phyloP scores from a whole-genome alignment of 2,113 vertebrate species.

The Pelodiscus sinensis region DNA sequence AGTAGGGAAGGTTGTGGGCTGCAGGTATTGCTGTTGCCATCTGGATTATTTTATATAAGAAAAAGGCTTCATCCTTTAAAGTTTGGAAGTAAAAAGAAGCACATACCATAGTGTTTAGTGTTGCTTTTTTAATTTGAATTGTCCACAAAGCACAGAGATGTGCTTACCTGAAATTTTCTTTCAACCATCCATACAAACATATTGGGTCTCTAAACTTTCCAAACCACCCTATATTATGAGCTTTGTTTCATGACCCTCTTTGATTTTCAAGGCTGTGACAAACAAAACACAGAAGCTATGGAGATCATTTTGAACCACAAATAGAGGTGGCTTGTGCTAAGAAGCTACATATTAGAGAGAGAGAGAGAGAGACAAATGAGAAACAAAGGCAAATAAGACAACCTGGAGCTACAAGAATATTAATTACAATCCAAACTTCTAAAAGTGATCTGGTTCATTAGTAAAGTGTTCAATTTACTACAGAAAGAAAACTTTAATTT shows the following conservation, averaged over 20 bases:
- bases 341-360: too few species aligned
- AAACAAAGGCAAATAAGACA: not conserved
- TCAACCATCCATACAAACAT: not conserved
- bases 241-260: not conserved
- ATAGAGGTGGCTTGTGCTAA: too few species aligned
- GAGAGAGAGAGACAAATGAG: not conserved
- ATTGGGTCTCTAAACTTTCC: not conserved
- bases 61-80: not conserved
- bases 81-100: not conserved
- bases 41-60: not conserved
- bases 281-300: too few species aligned
- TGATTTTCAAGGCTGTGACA: not conserved
- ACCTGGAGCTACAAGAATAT: not conserved
- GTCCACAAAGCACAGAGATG: not conserved
- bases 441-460: not conserved
- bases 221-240: rapidly evolving
- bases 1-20: not conserved
- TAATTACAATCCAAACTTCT: slow-evolving; percentile 20
- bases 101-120: not conserved
- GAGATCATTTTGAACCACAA: too few species aligned
- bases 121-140: not conserved
- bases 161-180: not conserved
- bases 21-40: not conserved
- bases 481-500: slow-evolving; percentile 34
- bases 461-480: not conserved